phyloP scores from a whole-genome alignment of 2,113 vertebrate genomes.

The Ornithorhynchus anatinus region DNA sequence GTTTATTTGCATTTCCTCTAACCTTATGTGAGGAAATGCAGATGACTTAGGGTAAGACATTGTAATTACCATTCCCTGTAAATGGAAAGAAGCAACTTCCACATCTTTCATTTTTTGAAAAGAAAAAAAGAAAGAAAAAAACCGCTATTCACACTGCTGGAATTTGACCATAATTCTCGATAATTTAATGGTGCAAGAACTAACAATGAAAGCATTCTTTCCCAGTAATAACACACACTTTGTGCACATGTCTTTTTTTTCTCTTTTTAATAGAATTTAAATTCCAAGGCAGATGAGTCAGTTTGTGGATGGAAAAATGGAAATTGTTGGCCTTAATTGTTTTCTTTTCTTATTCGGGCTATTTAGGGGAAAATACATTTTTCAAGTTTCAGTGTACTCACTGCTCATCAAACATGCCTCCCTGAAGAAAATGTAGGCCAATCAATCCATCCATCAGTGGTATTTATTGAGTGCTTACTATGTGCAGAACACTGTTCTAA shows the following conservation, averaged over 20 bases:
- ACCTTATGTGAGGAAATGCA: slow-evolving; percentile 19
- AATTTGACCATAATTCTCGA: neutral
- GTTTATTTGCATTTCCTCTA: slow-evolving; percentile 19
- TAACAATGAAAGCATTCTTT: neutral
- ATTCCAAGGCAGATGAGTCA: neutral
- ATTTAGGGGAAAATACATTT: neutral
- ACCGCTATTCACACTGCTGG: neutral
- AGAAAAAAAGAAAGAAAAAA: neutral
- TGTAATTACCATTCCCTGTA: neutral
- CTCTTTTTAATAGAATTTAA: neutral
- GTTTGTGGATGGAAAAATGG: neutral
- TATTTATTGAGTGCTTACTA: too few relatives aligned
- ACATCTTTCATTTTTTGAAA: neutral
- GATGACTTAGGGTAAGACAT: neutral
- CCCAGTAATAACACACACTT: neutral
- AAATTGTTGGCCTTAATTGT: neutral
- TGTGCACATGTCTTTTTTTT: neutral
- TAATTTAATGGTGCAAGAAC: neutral
- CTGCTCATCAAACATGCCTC: too few relatives aligned
- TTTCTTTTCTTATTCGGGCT: neutral
- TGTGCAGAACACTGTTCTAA: too few relatives aligned
- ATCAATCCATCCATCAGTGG: too few relatives aligned
- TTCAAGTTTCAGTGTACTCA: neutral
- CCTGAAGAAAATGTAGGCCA: too few relatives aligned
- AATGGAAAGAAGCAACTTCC: neutral